Percentiles rank a stretch among this genome's conserved stretches.
phyloP scores from a whole-genome alignment of 2,888 invertebrate species.

The Cepaea hortensis region DNA sequence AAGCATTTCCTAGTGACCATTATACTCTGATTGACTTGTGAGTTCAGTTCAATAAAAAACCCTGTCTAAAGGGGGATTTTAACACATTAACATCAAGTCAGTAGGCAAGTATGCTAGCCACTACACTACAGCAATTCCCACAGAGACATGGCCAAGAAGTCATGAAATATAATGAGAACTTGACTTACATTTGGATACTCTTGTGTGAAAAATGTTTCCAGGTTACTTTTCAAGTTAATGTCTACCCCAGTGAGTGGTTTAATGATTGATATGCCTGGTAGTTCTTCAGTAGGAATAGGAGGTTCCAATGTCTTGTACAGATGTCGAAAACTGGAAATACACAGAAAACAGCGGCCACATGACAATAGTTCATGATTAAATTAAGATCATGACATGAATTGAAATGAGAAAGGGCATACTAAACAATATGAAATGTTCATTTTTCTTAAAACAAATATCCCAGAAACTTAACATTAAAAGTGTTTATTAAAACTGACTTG shows the following conservation, averaged over 20 bases:
- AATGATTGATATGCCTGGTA: slow-evolving; percentile 69
- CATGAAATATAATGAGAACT: background rate
- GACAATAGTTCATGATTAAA: background rate
- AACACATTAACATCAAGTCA: too few species aligned
- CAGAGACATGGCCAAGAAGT: background rate
- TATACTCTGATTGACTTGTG: too few species aligned
- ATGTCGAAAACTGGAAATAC: slow-evolving; percentile 65
- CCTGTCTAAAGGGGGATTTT: too few species aligned
- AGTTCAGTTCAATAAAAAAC: background rate
- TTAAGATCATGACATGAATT: background rate
- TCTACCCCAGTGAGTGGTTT: slow-evolving; percentile 72
- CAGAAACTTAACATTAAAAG: too few species aligned
- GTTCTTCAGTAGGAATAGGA: slow-evolving; percentile 64
- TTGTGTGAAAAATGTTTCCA: slow-evolving; percentile 70
- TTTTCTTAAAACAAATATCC: too few species aligned
- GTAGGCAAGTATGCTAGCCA: too few species aligned
- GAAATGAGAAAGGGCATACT: background rate
- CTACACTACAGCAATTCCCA: too few species aligned
- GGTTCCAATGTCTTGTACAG: slow-evolving; percentile 64
- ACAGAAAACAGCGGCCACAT: slow-evolving; percentile 1
- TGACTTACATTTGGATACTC: slow-evolving; percentile 60
- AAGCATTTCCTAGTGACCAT: too few species aligned
- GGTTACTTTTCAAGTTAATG: slow-evolving; percentile 68
- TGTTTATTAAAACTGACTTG: too few species aligned
- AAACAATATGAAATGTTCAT: too few species aligned